Evolutionary conservation across 2,797 vertebrate genomes (phyloP), one percentile per base, ranked within the genome.

Genomic region (Crocodylus rhombifer): DNA sequence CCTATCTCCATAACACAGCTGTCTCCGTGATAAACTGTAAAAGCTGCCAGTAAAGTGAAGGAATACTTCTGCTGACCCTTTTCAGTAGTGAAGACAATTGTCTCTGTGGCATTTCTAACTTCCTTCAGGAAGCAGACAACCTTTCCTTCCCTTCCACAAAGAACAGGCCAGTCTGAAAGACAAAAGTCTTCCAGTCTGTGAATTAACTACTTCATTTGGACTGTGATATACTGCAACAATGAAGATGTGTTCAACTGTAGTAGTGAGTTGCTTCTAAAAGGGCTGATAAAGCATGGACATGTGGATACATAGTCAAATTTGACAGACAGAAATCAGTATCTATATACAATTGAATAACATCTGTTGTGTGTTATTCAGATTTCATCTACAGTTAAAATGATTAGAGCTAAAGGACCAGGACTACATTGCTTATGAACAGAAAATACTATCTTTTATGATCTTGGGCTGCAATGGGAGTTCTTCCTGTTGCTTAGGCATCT

Each of bases 341-440:
- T 89, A 28, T 20, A 12, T 20, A 69, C 12, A 20, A 20, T 18
- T 69, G 76, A 87, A 64, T 57, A 82, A 30, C 25, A 0, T 82
- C 42, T 73, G 3, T 51, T 63, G 8, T 21, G 4, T 0, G 0
- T 58, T 81, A 6, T 0, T 1, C 9, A 20, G 23, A 33, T 63
- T 73, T 18, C 75, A 57, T 42, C 77, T 2, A 2, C 58, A 0
- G 3, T 1, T 5, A 1, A 12, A 42, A 26, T 51, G 26, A 60
- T 86, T 85, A 83, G 88, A 4, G 79, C 65, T 64, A 80, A 58
- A 87, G 67, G 77, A 60, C 55, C 51, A 36, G 80, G 30, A 2
- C 26, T 89, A 25, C 0, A 0, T 16, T 63, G 21, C 0, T 0
- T 5, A 20, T 28, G 51, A 18, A 7, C 21, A 74, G 28, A 69